A percentile compares a stretch with the other conserved stretches of the same genome.
Evolutionary conservation across 2,888 invertebrate genomes (phyloP).

Genomic region (Cataglyphis albicans): DNA sequence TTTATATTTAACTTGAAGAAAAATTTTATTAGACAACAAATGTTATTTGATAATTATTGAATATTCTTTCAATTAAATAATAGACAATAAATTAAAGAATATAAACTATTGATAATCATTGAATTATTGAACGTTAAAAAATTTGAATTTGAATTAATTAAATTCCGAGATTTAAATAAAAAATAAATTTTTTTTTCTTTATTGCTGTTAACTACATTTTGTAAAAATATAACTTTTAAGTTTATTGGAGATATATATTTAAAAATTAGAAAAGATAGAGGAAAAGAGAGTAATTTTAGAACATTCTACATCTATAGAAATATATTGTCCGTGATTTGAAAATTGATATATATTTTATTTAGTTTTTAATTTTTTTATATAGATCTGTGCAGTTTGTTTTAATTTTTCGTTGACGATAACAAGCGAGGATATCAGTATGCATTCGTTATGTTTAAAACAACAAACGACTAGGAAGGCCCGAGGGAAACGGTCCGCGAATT

Average conservation of each 20-base stretch:
- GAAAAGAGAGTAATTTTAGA: not conserved
- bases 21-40: not conserved
- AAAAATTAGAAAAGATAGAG: not conserved
- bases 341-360: not conserved
- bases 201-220: not conserved
- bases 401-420: slow-evolving; percentile 23
- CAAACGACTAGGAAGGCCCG: slow-evolving; percentile 19
- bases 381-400: not conserved
- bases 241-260: not conserved
- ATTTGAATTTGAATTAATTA: not conserved
- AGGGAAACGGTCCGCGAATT: slow-evolving; percentile 52
- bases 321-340: not conserved
- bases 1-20: not conserved
- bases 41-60: not conserved
- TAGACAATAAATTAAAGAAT: not conserved
- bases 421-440: slow-evolving; percentile 10
- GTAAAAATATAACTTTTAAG: not conserved
- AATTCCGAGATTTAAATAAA: not conserved
- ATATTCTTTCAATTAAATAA: not conserved
- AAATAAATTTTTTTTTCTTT: not conserved
- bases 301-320: not conserved
- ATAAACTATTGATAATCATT: not conserved
- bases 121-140: not conserved
- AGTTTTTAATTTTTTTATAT: not conserved
- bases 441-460: slow-evolving; percentile 33